phyloP scores from a whole-genome alignment of 2,797 vertebrate genomes.

The Hippopotamyrus pictus region DNA sequence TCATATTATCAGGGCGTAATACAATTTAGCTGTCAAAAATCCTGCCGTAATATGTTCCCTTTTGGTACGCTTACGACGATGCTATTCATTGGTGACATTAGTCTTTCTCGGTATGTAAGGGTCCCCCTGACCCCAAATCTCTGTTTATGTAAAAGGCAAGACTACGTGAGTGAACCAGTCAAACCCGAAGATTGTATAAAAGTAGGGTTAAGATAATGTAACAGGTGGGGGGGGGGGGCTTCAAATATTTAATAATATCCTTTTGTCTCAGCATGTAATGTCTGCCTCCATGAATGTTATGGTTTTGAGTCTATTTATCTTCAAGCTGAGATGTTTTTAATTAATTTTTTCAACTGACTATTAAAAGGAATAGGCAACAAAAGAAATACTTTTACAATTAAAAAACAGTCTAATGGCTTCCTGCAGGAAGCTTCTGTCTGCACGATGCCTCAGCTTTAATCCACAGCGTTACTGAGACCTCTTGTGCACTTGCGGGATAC shows the following conservation, averaged over 20 bases:
- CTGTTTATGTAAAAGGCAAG: not conserved
- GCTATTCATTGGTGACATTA: not conserved
- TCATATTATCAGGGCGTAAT: not conserved
- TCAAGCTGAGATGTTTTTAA: not conserved
- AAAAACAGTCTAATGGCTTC: slow-evolving; percentile 19
- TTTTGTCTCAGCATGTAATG: not conserved
- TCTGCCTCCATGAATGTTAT: not conserved
- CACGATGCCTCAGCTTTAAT: not conserved
- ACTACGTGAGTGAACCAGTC: not conserved
- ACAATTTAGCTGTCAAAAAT: not conserved
- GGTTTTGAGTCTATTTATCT: not conserved
- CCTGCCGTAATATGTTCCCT: not conserved
- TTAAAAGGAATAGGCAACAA: not conserved
- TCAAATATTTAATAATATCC: not conserved
- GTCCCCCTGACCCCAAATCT: not conserved
- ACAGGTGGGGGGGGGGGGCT: not conserved
- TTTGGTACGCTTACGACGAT: not conserved
- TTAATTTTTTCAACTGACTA: not conserved
- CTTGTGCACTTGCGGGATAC: not conserved
- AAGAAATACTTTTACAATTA: not conserved
- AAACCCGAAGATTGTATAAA: not conserved
- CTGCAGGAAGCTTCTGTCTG: not conserved
- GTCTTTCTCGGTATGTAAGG: not conserved
- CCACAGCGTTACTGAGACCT: not conserved
- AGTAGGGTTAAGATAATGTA: not conserved